A percentile compares a stretch with the other conserved stretches of the same genome.
phyloP scores from a whole-genome alignment of 1,140 invertebrate species.

The Marisa cornuarietis region DNA sequence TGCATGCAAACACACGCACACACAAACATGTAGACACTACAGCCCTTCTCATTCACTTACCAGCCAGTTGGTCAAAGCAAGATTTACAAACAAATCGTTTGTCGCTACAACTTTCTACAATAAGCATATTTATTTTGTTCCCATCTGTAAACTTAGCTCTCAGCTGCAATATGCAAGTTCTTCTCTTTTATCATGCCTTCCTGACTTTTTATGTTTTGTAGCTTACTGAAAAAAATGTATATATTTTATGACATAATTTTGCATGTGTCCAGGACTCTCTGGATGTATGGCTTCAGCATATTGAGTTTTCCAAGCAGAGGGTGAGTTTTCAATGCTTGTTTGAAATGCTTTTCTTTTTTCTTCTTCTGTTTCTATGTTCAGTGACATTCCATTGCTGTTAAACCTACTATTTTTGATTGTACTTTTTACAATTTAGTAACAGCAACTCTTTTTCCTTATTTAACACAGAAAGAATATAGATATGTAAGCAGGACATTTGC shows the following conservation, averaged over 20 bases:
- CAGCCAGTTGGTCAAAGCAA: too few relatives aligned
- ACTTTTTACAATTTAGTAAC: background rate
- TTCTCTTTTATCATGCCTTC: too few relatives aligned
- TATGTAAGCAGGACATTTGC: constrained; percentile 68
- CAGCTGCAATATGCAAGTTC: too few relatives aligned
- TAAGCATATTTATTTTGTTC: too few relatives aligned
- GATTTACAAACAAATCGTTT: too few relatives aligned
- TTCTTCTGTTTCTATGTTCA: background rate
- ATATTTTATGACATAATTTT: constrained; percentile 36
- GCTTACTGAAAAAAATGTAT: background rate
- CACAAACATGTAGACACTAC: background rate
- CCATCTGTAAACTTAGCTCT: too few relatives aligned
- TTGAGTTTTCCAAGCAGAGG: constrained; percentile 77
- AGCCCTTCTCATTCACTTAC: too few relatives aligned
- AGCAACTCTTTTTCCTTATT: constrained; percentile 5
- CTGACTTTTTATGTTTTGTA: too few relatives aligned
- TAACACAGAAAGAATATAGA: constrained; percentile 56
- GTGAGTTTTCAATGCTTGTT: constrained; percentile 49
- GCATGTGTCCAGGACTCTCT: constrained; percentile 73
- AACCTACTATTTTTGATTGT: too few relatives aligned
- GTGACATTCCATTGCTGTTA: background rate
- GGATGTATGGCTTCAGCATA: constrained; percentile 77
- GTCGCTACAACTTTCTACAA: too few relatives aligned
- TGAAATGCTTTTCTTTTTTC: background rate
- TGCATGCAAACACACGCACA: background rate